Percentiles rank a stretch among this genome's conserved stretches.
phyloP scores from a whole-genome alignment of 2,113 vertebrate genomes.

The Scomber colias region DNA sequence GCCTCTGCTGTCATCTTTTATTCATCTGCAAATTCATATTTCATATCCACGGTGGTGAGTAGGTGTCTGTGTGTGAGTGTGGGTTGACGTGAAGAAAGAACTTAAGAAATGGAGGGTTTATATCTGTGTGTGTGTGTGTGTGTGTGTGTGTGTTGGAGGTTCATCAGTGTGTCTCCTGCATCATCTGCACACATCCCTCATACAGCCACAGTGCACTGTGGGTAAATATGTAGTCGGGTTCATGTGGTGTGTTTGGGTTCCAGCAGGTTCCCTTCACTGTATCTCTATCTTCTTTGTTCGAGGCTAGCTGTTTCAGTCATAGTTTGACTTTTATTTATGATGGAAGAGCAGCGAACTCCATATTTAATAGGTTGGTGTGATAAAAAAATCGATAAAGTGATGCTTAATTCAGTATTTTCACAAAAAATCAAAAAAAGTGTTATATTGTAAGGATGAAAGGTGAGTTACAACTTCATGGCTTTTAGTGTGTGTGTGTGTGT shows the following conservation, averaged over 20 bases:
- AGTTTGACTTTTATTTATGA: no score
- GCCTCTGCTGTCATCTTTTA: slow-evolving; percentile 68
- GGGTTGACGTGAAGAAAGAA: slow-evolving; percentile 11
- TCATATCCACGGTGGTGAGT: slow-evolving; percentile 42
- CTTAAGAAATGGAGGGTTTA: background rate
- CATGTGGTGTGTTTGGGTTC: background rate
- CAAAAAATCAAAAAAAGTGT: background rate
- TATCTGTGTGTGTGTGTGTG: no score
- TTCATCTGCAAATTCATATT: slow-evolving; percentile 72
- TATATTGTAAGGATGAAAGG: background rate
- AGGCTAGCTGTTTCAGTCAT: no score
- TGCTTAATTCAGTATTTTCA: background rate
- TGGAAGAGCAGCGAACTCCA: no score
- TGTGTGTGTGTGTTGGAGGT: no score
- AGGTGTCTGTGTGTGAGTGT: slow-evolving; percentile 17
- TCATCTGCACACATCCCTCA: background rate
- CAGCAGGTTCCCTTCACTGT: background rate
- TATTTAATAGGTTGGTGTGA: no score
- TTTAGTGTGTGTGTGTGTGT: slow-evolving; percentile 4
- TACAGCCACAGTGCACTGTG: background rate
- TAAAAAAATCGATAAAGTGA: no score
- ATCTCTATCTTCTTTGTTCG: background rate
- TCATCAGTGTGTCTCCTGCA: no score
- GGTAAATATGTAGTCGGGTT: slow-evolving; percentile 1
- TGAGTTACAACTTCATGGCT: slow-evolving; percentile 6